Percentiles rank a stretch among this genome's conserved stretches.
phyloP scores from a whole-genome alignment of 2,888 invertebrate genomes.

The Helobdella robusta region DNA sequence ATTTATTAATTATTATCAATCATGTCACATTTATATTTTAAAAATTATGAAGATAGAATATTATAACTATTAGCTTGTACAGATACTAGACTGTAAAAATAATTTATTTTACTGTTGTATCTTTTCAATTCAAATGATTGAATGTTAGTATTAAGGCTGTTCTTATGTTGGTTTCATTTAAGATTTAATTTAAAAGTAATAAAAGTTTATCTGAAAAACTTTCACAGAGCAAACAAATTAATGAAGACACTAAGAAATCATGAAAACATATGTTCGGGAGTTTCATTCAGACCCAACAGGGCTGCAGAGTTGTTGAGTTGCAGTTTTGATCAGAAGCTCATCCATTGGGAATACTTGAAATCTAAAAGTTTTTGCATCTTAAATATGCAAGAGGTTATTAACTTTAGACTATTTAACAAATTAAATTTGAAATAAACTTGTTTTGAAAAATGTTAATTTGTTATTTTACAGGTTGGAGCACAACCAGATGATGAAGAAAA shows the following conservation, averaged over 20 bases:
- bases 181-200: too few species aligned
- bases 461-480: constrained; percentile 37
- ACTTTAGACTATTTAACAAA: background rate
- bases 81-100: background rate
- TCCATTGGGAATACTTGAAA: constrained; percentile 46
- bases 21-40: background rate
- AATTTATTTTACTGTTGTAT: background rate
- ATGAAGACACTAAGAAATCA: too few species aligned
- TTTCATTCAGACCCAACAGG: constrained; percentile 40
- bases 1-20: background rate
- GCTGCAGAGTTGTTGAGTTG: constrained; percentile 44
- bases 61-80: background rate
- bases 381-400: background rate
- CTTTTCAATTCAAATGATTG: background rate
- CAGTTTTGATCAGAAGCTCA: constrained; percentile 44
- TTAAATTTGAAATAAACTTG: background rate
- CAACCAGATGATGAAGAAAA: constrained; percentile 37
- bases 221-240: too few species aligned
- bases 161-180: too few species aligned
- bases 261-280: constrained; percentile 46
- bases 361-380: constrained; percentile 41
- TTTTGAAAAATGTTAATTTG: background rate
- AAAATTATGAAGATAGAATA: background rate
- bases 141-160: too few species aligned
- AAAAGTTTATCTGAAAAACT: too few species aligned